Evolutionary conservation across 2,888 invertebrate species (phyloP), one percentile per base, ranked within the genome.

Genomic region (Acronicta psi): DNA sequence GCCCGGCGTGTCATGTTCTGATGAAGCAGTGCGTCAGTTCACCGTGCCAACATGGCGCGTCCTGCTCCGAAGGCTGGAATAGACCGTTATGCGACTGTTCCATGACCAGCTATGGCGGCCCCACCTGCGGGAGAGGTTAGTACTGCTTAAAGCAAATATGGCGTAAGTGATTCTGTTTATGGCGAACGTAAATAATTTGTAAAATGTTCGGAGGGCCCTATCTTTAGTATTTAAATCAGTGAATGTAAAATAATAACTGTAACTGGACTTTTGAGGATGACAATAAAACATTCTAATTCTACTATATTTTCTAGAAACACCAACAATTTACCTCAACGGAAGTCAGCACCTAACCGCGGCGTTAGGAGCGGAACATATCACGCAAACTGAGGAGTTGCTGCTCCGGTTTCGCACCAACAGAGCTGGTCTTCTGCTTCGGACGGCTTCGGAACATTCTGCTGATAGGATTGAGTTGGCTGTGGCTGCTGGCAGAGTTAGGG

Each of bases 11-110:
- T 86, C 97, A 97, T 85, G 96, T 97, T 11, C 96, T 97, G 82
- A 95, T 97, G 68, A 95, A 96, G 70, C 97, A 97, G 79, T 98
- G 98, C 82, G 96, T 96, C 54, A 97, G 97, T 42, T 96, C 97
- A 14, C 98, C 99, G 0, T 99, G 99, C 84, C 96, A 98, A 88
- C 98, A 99, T 84, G 97, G 97, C 2, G 98, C 98, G 0, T 92
- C 95, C 18, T 99, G 99, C 89, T 94, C 96, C 5, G 99, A 99
- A 87, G 99, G 99, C 0, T 99, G 99, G 99, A 99, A 99, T 91
- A 95, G 99, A 60, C 97, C 97, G 75, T 95, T 98, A 51, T 99
- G 99, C 85, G 99, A 99, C 88, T 99, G 99, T 87, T 96, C 98
- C 10, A 95, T 96, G 34, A 99, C 99, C 0, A 95, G 97, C 67